These are phyloP conservation scores for Helobdella robusta DNA, from an alignment of 2,888 invertebrate genomes.

Conservation along the genomic window DNA sequence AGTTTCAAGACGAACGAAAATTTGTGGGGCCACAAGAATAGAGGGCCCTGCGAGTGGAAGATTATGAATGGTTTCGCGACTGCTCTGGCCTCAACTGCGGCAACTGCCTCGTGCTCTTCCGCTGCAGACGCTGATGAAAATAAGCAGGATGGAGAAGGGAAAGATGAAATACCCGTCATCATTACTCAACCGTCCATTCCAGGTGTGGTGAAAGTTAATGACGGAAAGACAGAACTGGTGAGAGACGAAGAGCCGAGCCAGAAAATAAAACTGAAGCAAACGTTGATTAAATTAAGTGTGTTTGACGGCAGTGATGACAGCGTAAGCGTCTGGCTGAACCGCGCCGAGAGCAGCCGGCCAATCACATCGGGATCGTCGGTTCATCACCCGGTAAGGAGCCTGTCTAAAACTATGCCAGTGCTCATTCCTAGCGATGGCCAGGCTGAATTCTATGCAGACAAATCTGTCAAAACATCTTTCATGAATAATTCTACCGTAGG, in stretches of 20 bases:
- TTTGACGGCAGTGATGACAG: too few species aligned
- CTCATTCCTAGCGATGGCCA: too few species aligned
- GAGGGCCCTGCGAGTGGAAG: constrained; percentile 33
- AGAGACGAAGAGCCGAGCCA: too few species aligned
- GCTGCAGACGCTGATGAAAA: neutral
- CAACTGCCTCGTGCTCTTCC: neutral
- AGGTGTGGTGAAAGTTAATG: too few species aligned
- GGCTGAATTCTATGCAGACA: neutral
- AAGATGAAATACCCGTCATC: too few species aligned
- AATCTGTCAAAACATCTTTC: neutral
- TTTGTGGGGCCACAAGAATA: constrained; percentile 36
- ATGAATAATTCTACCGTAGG: constrained; percentile 1
- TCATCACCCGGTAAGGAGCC: neutral
- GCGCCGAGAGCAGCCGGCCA: neutral
- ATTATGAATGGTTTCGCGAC: neutral
- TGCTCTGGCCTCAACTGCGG: neutral
- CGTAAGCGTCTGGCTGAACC: too few species aligned
- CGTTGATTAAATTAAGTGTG: too few species aligned
- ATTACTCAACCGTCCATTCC: too few species aligned
- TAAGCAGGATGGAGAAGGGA: too few species aligned
- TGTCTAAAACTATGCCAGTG: too few species aligned
- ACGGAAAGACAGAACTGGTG: too few species aligned
- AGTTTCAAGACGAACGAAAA: constrained; percentile 37
- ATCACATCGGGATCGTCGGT: neutral
- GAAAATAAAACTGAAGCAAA: too few species aligned